These are phyloP conservation scores for Callocephalon fimbriatum DNA, from an alignment of 2,113 vertebrate genomes.

Conservation along the genomic window DNA sequence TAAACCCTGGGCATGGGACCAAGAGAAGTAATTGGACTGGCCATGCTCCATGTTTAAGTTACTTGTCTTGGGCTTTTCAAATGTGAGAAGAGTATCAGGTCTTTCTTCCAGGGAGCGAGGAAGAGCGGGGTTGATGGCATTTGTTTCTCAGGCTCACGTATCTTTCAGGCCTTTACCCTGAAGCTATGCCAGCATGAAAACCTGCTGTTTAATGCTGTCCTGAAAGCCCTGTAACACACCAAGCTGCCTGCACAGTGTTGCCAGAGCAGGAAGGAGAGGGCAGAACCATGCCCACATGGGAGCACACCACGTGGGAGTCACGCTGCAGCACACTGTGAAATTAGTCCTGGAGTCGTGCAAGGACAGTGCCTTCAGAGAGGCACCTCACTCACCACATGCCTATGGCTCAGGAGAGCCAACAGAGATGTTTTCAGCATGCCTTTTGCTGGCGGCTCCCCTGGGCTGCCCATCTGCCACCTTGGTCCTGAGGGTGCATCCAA, in stretches of 20 bases:
- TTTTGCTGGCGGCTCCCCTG: neutral
- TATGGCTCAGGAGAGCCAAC: neutral
- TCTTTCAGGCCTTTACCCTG: neutral
- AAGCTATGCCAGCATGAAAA: neutral
- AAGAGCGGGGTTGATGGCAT: neutral
- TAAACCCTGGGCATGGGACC: constrained; percentile 63
- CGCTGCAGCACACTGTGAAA: neutral
- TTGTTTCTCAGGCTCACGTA: neutral
- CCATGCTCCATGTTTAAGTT: constrained; percentile 49
- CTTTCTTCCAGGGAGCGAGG: constrained; percentile 2
- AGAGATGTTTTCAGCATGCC: neutral
- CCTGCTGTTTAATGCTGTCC: neutral
- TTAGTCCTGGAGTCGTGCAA: neutral
- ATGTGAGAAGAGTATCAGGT: constrained; percentile 8
- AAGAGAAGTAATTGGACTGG: constrained; percentile 73
- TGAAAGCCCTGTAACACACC: neutral
- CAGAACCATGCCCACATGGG: neutral
- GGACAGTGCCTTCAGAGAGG: neutral
- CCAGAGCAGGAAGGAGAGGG: neutral
- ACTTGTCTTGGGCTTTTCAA: constrained; percentile 23
- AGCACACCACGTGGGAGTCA: neutral
- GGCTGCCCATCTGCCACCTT: neutral
- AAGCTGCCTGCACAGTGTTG: neutral
- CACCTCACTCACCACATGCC: neutral
- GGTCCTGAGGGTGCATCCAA: neutral